Conservation (phyloP, 2,797 vertebrate genomes). For the Falco peregrinus region DNA sequence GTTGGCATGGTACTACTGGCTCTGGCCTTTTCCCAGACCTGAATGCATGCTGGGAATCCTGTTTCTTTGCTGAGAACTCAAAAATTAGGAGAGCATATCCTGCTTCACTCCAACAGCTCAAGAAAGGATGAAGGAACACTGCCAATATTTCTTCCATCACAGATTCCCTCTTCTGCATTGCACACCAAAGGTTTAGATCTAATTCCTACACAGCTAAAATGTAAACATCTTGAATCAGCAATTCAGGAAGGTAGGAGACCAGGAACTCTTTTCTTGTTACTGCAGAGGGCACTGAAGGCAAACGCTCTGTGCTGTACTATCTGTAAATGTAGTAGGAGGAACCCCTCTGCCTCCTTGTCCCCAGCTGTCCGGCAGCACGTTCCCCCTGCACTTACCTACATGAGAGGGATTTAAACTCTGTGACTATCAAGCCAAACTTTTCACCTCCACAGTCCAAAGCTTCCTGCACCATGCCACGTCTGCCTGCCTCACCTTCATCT, state of each 20-base stretch:
- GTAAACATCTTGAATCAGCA: not conserved
- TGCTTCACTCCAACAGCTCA: not conserved
- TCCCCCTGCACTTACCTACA: not conserved
- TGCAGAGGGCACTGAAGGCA: not conserved
- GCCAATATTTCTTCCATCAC: not conserved
- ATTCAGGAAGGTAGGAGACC: not conserved
- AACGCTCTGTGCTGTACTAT: not conserved
- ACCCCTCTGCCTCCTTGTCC: fast-evolving
- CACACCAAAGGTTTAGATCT: not conserved
- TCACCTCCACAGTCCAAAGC: not conserved
- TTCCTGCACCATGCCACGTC: not conserved
- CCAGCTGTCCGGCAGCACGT: not conserved
- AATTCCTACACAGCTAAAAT: not conserved
- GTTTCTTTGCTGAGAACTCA: not conserved
- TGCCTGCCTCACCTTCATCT: not conserved
- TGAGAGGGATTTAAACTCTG: not conserved
- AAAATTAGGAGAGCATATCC: not conserved
- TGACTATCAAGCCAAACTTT: not conserved
- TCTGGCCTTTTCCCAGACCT: slow-evolving; percentile 11
- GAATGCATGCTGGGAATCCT: not conserved
- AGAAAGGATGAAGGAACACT: not conserved
- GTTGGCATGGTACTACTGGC: not conserved
- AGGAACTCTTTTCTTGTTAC: not conserved
- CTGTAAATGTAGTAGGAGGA: not conserved
- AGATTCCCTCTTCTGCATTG: not conserved